Conservation (phyloP, 1,140 invertebrate species). For the Microplitis demolitor region DNA sequence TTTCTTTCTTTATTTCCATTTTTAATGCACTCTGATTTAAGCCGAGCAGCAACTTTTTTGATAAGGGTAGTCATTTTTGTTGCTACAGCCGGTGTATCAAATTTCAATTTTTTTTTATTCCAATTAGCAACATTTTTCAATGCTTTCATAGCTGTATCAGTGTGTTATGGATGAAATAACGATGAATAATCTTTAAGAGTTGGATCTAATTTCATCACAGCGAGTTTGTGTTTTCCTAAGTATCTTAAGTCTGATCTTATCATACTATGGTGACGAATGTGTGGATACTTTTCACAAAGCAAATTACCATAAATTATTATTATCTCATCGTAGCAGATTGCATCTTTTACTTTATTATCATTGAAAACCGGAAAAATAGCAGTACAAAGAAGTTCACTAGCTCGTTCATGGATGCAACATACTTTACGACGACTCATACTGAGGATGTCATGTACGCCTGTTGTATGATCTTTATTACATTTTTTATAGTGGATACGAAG, state of each 20-base stretch:
- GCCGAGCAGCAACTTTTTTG: constrained; percentile 10
- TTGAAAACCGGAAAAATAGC: constrained; percentile 25
- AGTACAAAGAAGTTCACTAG: constrained; percentile 18
- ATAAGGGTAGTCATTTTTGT: constrained; percentile 16
- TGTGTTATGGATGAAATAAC: constrained; percentile 27
- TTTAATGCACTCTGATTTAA: constrained; percentile 18
- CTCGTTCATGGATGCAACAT: constrained; percentile 13
- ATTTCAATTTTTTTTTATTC: constrained; percentile 1
- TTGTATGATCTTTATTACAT: not conserved
- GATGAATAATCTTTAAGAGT: constrained; percentile 24
- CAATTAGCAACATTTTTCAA: constrained; percentile 23
- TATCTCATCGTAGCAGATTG: constrained; percentile 33
- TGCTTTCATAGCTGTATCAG: constrained; percentile 23
- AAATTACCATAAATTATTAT: constrained; percentile 36
- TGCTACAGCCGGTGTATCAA: constrained; percentile 12
- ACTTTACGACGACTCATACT: not conserved
- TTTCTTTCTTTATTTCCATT: constrained; percentile 11
- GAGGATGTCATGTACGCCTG: not conserved
- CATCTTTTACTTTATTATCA: constrained; percentile 21
- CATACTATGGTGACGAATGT: constrained; percentile 28
- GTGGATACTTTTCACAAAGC: constrained; percentile 15
- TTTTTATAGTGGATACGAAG: not conserved
- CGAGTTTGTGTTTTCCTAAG: constrained; percentile 25
- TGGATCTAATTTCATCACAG: constrained; percentile 23
- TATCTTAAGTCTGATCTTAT: constrained; percentile 31